Evolutionary conservation across 2,113 vertebrate species (phyloP), one percentile per base, ranked within the genome.

Genomic region (Ceyx margarethae): DNA sequence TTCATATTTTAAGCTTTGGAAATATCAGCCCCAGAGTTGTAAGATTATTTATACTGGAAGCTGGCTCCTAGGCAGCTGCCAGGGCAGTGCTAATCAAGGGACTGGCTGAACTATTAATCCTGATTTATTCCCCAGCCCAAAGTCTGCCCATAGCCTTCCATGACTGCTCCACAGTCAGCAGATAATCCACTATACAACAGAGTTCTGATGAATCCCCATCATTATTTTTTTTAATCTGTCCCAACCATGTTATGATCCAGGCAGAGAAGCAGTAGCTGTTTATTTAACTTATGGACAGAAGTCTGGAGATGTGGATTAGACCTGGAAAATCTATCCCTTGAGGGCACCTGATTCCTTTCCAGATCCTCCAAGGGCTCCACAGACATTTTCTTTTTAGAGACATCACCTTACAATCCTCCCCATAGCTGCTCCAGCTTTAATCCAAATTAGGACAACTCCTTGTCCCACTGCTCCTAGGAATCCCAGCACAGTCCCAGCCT

Each of bases 21-120:
- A 94, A 91, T 91, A 96, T 74, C 87, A 93, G 8, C 43, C 72
- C 89, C 2, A 9, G 91, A 85, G 68, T 65, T 65, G 33, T 69
- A 94, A 92, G 81, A 89, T 85, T 96, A 92, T 95, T 96, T 96
- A 91, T 81, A 69, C 85, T 96, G 94, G 94, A 96, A 96, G 84
- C 89, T 92, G 85, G 29, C 72, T 89, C 15, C 35, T 9, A 80
- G 76, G 79, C 81, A 92, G 89, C 87, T 93, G 94, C 94, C 92
- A 96, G 91, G 61, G 81, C 9, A 93, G 78, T 87, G 60, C 75
- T 87, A 94, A 83, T 91, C 81, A 87, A 87, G 72, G 31, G 28
- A 51, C 75, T 91, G 62, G 46, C 78, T 85, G 60, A 37, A 48
- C 58, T 87, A 54, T 84, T 91, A 91, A 91, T 74, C 79, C 87